Evolutionary conservation across 2,888 invertebrate genomes (phyloP), one percentile per base, ranked within the genome.

Genomic region (Nomada flava): DNA sequence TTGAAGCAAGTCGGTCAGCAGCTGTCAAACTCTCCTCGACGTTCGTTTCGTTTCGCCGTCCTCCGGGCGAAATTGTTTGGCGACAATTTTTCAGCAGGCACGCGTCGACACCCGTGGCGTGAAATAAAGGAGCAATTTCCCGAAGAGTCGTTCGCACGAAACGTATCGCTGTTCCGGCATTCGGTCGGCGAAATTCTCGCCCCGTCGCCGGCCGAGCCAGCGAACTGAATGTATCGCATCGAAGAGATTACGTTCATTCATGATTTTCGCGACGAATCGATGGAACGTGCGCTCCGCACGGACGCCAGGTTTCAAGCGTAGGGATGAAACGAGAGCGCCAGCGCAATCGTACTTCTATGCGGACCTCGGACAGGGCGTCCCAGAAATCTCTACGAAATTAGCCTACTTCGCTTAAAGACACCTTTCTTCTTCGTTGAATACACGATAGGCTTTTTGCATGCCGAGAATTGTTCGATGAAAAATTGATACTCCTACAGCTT

Each of bases 221-320:
- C 44, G 44, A 70, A 76, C 53, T 72, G 79, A 82, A 77, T 73
- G 79, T 57, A 52, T 57, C 44, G 70, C 75, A 80, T 83, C 79
- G 80, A 78, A 82, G 79, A 67, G 84, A 88, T 88, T 88, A 89
- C 88, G 89, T 89, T 89, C 89, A 89, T 89, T 89, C 89, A 89
- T 89, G 89, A 89, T 89, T 89, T 88, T 86, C 86, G 60, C 79
- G 79, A 88, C 86, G 86, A 89, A 86, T 89, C 89, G 83, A 89
- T 89, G 82, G 59, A 70, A 82, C 80, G 74, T 72, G 73, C 68
- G 76, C 70, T 76, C 36, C 59, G 36, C 36, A 1, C 36, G 62
- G 75, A 47, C 64, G 69, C 53, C 64, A 57, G 72, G 59, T 77
- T 76, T 79, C 65, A 76, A 63, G 79, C 68, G 75, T 72, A 71